phyloP scores from a whole-genome alignment of 2,888 invertebrate species.

The Oligia fasciuncula region DNA sequence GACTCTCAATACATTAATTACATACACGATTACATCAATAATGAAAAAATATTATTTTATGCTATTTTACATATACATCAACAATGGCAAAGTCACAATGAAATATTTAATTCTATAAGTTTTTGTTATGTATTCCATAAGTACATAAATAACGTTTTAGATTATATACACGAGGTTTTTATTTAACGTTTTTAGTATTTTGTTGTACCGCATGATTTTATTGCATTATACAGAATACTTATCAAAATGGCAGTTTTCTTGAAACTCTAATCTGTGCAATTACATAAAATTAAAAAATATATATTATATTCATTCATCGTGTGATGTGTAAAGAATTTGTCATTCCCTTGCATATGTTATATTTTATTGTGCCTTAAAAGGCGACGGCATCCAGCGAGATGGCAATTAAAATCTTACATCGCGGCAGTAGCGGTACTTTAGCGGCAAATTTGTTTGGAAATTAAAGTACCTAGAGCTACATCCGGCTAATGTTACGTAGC shows the following conservation, averaged over 20 bases:
- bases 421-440: conserved; percentile 33
- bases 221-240: conserved; percentile 59
- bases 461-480: conserved; percentile 47
- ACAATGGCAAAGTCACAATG: conserved; percentile 57
- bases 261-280: conserved; percentile 19
- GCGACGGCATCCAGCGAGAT: conserved; percentile 15
- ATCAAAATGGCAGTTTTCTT: conserved; percentile 64
- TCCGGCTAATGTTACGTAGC: conserved; percentile 29
- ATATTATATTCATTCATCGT: neutral
- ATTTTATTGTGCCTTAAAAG: conserved; percentile 21
- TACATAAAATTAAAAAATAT: conserved; percentile 13
- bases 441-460: conserved; percentile 27
- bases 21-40: conserved; percentile 54
- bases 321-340: conserved; percentile 39
- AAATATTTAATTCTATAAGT: conserved; percentile 44
- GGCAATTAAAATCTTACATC: conserved; percentile 12
- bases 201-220: conserved; percentile 56
- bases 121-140: conserved; percentile 57
- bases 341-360: conserved; percentile 19
- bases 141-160: conserved; percentile 56
- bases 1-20: conserved; percentile 49
- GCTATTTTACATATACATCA: conserved; percentile 55
- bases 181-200: conserved; percentile 36
- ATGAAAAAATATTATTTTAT: conserved; percentile 66
- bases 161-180: conserved; percentile 54